Percentiles rank a stretch among this genome's conserved stretches.
phyloP scores from a whole-genome alignment of 2,888 invertebrate genomes.

The Meloe dianella region DNA sequence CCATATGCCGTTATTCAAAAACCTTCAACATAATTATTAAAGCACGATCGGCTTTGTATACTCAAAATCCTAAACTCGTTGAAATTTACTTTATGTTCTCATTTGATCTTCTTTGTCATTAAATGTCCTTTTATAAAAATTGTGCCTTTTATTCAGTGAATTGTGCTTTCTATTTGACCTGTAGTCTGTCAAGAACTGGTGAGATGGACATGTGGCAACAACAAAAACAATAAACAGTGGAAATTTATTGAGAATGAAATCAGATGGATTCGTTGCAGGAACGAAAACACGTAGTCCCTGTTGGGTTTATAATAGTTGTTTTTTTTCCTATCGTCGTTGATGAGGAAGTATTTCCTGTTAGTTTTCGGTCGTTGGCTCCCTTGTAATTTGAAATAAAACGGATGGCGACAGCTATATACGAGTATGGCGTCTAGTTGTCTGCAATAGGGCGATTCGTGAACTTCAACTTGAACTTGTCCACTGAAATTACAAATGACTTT shows the following conservation, averaged over 20 bases:
- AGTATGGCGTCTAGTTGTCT: neutral
- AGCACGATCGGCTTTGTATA: neutral
- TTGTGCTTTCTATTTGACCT: too few species aligned
- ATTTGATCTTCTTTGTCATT: too few species aligned
- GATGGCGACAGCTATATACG: neutral
- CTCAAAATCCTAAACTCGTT: too few species aligned
- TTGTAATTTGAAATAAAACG: neutral
- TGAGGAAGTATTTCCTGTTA: neutral
- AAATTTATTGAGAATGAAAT: too few species aligned
- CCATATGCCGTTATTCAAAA: neutral
- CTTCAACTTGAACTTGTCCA: constrained; percentile 8
- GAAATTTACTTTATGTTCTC: too few species aligned
- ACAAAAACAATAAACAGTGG: too few species aligned
- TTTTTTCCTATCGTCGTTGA: neutral
- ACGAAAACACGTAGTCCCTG: neutral
- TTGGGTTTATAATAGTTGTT: neutral
- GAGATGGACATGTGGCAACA: too few species aligned
- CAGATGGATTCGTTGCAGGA: too few species aligned
- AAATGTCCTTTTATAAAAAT: too few species aligned
- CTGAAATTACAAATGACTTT: neutral
- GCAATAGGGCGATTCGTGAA: neutral
- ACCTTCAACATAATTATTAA: neutral
- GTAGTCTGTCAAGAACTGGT: too few species aligned
- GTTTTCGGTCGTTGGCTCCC: neutral
- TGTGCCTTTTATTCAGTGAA: too few species aligned